phyloP scores from a whole-genome alignment of 2,113 vertebrate species.

The Spea multiplicata region DNA sequence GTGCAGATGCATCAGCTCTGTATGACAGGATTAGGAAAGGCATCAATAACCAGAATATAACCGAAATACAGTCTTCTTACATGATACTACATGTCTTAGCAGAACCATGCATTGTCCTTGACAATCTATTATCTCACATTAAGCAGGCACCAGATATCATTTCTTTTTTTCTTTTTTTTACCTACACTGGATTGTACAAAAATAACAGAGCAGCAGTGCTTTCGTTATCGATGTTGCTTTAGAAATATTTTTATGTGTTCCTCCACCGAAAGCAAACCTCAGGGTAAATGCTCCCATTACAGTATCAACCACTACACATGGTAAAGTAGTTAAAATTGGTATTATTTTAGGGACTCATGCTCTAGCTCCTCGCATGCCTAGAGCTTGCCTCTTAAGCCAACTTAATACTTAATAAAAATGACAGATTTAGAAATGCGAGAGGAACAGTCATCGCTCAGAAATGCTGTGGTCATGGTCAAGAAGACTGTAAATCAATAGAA shows the following conservation, averaged over 20 bases:
- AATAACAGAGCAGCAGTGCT: not conserved
- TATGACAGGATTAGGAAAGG: no score
- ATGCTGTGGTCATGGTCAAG: not conserved
- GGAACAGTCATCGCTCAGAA: conserved; percentile 5
- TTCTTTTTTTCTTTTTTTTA: not conserved
- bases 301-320: conserved; percentile 13
- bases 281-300: conserved; percentile 9
- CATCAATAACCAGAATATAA: no score
- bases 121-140: not conserved
- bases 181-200: no score
- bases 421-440: conserved; percentile 29
- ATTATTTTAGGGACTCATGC: conserved; percentile 28
- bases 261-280: conserved; percentile 4
- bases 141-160: not conserved
- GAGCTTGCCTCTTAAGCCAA: conserved; percentile 18
- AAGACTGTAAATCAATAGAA: conserved; percentile 33
- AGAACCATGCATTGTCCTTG: not conserved
- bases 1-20: no score
- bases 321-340: conserved; percentile 4
- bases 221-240: not conserved
- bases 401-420: conserved; percentile 26
- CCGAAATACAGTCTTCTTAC: not conserved
- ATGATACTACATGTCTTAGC: not conserved
- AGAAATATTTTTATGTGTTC: not conserved
- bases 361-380: conserved; percentile 14